Base-by-base conservation (phyloP, 2,113 vertebrate genomes). In the Apodemus sylvaticus region DNA sequence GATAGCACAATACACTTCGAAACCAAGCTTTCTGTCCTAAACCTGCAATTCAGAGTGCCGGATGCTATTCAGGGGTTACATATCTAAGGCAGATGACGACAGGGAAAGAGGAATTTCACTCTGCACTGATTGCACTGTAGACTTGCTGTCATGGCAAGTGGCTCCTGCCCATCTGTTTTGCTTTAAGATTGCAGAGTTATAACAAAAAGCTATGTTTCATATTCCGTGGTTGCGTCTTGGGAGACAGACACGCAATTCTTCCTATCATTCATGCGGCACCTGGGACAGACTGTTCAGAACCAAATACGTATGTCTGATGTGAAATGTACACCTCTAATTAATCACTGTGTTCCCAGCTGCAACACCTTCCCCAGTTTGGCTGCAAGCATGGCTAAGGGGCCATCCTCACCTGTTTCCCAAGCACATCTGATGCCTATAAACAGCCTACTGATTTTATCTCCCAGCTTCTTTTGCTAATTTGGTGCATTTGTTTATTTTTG, bases 321-420 rank as follows among this genome's bases (percentile, higher is more conserved):
- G 94, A 93, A 96, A 87, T 87, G 48, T 79, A 94, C 45, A 95
- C 58, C 74, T 79, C 86, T 95, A 97, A 97, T 96, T 94, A 97
- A 88, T 95, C 93, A 85, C 79, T 78, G 24, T 34, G 19, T 90
- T 88, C 93, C 93, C 76, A 81, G 89, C 91, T 94, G 91, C 89
- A 81, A 42, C 39, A 11, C 42, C 91, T 92, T 8, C 66, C 78
- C 55, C 12, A 0, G 92, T 86, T 96, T 11, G 45, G 66, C 97
- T 58, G 53, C 55, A 31, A 74, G 90, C 85, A 92, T 93, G 85
- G 94, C 81, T 94, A 78, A 96, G 96, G 34, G 68, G 34, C 88
- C 74, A 19, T 86, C 97, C 90, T 97, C 91, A 96, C 97, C 97
- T 97, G 94, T 96, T 95, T 98, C 70, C 88, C 96, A 97, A 81